Conservation (phyloP, 2,113 vertebrate genomes). For the Triplophysa siluroides region DNA sequence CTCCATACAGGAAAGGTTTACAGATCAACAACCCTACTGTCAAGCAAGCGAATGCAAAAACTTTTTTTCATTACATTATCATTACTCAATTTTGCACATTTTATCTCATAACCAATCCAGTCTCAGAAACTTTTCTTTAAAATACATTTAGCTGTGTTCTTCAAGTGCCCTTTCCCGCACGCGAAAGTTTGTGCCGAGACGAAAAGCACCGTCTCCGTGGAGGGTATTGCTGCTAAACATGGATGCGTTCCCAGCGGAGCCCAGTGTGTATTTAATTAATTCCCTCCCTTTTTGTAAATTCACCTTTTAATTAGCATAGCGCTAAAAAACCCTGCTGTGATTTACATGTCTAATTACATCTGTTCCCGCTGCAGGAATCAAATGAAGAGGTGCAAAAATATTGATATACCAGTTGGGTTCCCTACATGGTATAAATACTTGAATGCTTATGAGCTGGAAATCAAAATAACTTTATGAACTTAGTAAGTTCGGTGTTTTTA, state of each 20-base stretch:
- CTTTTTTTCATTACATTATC: not conserved
- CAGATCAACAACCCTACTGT: not conserved
- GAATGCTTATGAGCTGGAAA: not conserved
- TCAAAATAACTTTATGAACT: constrained; percentile 8
- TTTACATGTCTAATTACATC: constrained; percentile 48
- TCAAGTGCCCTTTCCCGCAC: not conserved
- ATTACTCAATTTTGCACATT: not conserved
- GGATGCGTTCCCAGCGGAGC: not conserved
- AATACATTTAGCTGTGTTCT: not conserved
- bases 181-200: not conserved
- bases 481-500: not conserved
- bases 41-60: not conserved
- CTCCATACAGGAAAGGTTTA: not conserved
- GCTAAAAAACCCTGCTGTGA: constrained; percentile 31
- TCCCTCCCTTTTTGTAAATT: constrained; percentile 24
- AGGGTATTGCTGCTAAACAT: not conserved
- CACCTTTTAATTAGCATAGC: constrained; percentile 48
- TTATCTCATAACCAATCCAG: not conserved
- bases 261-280: constrained; percentile 23
- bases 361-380: constrained; percentile 34
- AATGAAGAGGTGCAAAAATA: constrained; percentile 23
- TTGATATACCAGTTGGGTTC: constrained; percentile 16
- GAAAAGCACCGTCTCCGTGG: constrained; percentile 2
- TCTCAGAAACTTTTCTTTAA: not conserved
- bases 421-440: constrained; percentile 3